These are phyloP conservation scores for Crocuta crocuta DNA, from an alignment of 2,113 vertebrate genomes.

Conservation along the genomic window DNA sequence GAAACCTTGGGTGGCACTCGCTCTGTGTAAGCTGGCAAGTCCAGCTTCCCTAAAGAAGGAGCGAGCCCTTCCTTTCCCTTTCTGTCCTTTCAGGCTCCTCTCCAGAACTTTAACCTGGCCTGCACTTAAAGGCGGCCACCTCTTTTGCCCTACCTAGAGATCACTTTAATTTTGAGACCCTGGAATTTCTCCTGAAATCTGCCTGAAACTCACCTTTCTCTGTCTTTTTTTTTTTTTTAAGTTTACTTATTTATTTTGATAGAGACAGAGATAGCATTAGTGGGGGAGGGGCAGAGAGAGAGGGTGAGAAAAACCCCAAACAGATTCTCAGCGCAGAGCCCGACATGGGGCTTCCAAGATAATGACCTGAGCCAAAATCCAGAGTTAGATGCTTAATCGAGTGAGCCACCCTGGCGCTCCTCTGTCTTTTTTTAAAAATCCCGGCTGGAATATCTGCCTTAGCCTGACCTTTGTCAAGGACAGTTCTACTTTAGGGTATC, in stretches of 20 bases:
- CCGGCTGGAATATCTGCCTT: neutral
- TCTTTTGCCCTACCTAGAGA: neutral
- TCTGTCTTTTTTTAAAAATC: neutral
- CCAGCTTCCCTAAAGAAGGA: neutral
- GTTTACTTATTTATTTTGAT: no score
- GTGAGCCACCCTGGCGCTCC: no score
- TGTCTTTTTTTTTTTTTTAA: no score
- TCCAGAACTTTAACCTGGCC: neutral
- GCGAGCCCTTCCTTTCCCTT: neutral
- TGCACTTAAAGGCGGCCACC: neutral
- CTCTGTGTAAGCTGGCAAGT: neutral
- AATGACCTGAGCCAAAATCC: no score
- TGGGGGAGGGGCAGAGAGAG: no score
- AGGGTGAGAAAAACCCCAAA: no score
- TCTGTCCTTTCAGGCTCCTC: neutral
- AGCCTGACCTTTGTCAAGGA: neutral
- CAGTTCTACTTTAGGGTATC: neutral
- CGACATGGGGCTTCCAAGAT: no score
- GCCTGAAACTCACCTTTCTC: neutral
- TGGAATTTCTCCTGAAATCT: neutral
- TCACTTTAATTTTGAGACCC: neutral
- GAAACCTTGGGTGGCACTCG: rapidly evolving
- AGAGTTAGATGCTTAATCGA: no score
- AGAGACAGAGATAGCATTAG: no score
- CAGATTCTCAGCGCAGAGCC: no score